Evolutionary conservation across 2,797 vertebrate genomes (phyloP).

Genomic region (Chromobotia macracanthus): DNA sequence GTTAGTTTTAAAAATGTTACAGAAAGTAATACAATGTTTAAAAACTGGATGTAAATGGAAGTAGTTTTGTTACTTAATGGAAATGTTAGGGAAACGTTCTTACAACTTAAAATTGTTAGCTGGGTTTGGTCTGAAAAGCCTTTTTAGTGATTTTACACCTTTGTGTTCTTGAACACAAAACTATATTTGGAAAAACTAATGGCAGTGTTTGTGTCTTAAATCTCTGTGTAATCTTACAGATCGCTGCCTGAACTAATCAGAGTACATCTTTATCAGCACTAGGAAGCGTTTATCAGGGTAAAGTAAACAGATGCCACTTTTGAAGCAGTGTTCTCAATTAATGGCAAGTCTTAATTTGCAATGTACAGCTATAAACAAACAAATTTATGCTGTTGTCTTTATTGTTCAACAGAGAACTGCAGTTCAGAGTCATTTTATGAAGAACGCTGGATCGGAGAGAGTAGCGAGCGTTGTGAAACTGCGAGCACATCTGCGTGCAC

Average conservation of each 20-base stretch:
- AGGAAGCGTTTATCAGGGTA: conserved; percentile 49
- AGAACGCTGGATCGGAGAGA: conserved; percentile 62
- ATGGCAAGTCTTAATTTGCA: conserved; percentile 60
- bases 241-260: neutral
- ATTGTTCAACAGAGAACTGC: conserved; percentile 64
- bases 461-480: conserved; percentile 65
- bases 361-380: conserved; percentile 61
- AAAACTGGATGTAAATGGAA: too few relatives aligned
- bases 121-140: too few relatives aligned
- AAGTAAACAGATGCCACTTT: conserved; percentile 70
- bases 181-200: neutral
- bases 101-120: too few relatives aligned
- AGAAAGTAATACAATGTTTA: too few relatives aligned
- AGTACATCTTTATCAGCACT: neutral
- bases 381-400: conserved; percentile 66
- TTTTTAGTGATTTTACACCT: too few relatives aligned
- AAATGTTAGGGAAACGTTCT: too few relatives aligned
- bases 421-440: conserved; percentile 65
- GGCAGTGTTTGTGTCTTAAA: neutral
- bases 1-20: too few relatives aligned
- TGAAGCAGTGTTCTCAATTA: conserved; percentile 60
- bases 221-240: neutral
- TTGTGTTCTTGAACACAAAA: too few relatives aligned
- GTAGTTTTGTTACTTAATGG: too few relatives aligned
- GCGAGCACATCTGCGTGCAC: conserved; percentile 69